These are phyloP conservation scores for Phylloscopus collybita DNA, from an alignment of 2,797 vertebrate genomes.

Conservation along the genomic window DNA sequence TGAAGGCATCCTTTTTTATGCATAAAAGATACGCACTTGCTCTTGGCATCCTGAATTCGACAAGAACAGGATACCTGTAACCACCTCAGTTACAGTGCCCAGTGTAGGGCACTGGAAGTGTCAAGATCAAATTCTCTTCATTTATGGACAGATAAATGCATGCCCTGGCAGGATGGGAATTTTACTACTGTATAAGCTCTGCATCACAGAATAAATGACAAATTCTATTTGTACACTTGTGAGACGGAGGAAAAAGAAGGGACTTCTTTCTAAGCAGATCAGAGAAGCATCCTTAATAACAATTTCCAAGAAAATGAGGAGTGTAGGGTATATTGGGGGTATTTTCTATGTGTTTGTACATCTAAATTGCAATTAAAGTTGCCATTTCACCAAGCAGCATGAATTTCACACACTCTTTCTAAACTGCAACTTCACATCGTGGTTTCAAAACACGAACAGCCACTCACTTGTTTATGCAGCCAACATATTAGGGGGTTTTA, in stretches of 20 bases:
- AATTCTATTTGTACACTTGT: background rate
- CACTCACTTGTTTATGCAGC: background rate
- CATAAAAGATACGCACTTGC: background rate
- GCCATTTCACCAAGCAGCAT: background rate
- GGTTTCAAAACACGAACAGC: background rate
- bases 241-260: background rate
- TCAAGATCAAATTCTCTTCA: background rate
- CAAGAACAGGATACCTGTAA: background rate
- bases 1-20: background rate
- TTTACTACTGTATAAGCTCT: background rate
- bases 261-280: background rate
- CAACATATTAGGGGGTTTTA: background rate
- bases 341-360: background rate
- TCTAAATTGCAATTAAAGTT: background rate
- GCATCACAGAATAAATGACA: background rate
- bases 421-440: background rate
- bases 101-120: background rate
- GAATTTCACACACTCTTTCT: background rate
- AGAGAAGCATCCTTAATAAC: background rate
- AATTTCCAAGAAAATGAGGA: background rate
- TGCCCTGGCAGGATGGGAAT: background rate
- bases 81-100: background rate
- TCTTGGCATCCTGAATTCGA: background rate
- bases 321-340: background rate
- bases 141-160: background rate